Base-by-base conservation (phyloP, 2,888 invertebrate species). In the Atrina japonica region DNA sequence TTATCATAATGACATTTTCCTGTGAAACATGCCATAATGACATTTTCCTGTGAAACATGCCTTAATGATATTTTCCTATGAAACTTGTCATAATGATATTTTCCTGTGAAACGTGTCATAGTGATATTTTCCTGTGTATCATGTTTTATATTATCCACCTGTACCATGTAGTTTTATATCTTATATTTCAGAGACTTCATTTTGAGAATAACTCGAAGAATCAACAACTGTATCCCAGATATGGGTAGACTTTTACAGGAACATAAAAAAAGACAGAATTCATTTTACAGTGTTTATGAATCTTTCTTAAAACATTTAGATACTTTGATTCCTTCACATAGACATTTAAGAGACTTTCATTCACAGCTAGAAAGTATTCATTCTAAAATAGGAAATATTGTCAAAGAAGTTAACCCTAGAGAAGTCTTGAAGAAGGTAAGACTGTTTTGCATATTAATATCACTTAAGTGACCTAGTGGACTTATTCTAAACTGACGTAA, bases 361-460 rank as follows among this genome's bases (percentile, higher is more conserved):
- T 29, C 40, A 41, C 29, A 56, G 16, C 30, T 56, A n/a, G 45
- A 56, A 30, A 30, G 27, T n/a, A 25, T 16, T 18, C 30, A 60
- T 35, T 14, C 25, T 3, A 60, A n/a, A 7, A 27, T 66, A 30
- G 45, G 47, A 30, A 29, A 40, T 23, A 47, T 56, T 0, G 35
- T 66, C 21, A 43, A 55, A 3, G 65, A 66, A 30, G n/a, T n/a
- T 30, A 56, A 55, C 25, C 70, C 70, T 14, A 70, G 41, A 41
- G 70, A 70, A 55, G 65, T 65, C 25, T 41, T 65, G 21, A 52
- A 70, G 21, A 70, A 70, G 70, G 70, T 70, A 29, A 56, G 21
- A 21, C n/a, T n/a, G n/a, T n/a, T n/a, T n/a, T n/a, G n/a, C n/a
- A n/a, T n/a, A n/a, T n/a, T n/a, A n/a, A n/a, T n/a, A n/a, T n/a